These are phyloP conservation scores for Cisticola juncidis DNA, from an alignment of 2,113 vertebrate species.

Conservation along the genomic window DNA sequence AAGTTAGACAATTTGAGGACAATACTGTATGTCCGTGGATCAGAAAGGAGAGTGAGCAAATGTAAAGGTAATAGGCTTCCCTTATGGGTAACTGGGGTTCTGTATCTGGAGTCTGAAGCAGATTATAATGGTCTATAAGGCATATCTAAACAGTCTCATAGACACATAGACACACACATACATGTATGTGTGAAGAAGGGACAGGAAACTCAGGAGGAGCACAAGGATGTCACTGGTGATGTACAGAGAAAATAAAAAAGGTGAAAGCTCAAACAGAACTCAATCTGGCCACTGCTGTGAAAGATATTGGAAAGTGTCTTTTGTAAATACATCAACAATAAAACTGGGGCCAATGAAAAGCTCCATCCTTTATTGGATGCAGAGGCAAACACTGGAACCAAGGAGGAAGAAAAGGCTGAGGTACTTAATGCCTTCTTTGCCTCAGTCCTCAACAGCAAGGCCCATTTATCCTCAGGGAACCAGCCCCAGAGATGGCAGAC, in stretches of 20 bases:
- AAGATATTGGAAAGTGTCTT: neutral
- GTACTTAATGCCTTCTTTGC: neutral
- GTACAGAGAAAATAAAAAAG: neutral
- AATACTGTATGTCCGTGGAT: neutral
- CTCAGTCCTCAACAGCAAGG: neutral
- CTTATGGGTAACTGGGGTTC: neutral
- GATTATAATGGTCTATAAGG: neutral
- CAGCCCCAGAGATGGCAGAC: neutral
- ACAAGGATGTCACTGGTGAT: accelerated
- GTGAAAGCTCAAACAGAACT: neutral
- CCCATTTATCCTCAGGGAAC: neutral
- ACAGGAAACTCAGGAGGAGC: neutral
- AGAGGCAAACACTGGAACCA: neutral
- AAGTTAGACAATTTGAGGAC: neutral
- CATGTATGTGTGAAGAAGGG: neutral
- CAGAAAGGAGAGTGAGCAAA: neutral
- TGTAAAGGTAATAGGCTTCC: neutral
- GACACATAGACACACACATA: neutral
- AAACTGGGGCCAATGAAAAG: neutral
- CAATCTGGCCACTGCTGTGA: neutral
- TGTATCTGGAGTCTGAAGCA: neutral
- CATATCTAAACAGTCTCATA: neutral
- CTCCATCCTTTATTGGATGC: neutral
- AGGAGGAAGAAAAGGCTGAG: neutral
- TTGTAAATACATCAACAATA: neutral